These are phyloP conservation scores for Dynastes grantii DNA, from an alignment of 2,888 invertebrate species.

Conservation along the genomic window DNA sequence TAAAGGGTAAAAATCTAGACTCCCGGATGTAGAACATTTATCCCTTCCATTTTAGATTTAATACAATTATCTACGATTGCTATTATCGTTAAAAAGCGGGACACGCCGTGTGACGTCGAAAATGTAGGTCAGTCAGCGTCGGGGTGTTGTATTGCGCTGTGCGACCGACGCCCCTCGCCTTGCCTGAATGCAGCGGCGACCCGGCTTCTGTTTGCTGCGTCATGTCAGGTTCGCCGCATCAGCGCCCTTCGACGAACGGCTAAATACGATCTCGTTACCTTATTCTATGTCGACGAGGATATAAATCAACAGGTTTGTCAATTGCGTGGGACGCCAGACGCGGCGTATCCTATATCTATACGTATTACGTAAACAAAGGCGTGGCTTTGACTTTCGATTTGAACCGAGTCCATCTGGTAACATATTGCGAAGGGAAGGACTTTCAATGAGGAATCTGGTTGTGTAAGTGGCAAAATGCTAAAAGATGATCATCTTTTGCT, in stretches of 20 bases:
- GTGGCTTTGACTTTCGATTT: not conserved
- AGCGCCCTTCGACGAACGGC: constrained; percentile 4
- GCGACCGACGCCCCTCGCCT: not conserved
- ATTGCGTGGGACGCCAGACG: not conserved
- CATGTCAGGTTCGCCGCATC: constrained; percentile 17
- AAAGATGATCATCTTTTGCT: too few relatives aligned
- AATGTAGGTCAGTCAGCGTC: not conserved
- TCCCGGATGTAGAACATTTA: too few relatives aligned
- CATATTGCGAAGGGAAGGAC: not conserved
- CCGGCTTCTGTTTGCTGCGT: not conserved
- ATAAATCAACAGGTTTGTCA: constrained; percentile 46
- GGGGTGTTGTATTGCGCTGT: not conserved
- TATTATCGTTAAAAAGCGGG: not conserved
- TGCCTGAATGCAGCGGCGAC: not conserved
- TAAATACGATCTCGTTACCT: not conserved
- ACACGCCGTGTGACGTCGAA: not conserved
- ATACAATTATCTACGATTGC: not conserved
- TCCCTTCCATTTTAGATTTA: not conserved
- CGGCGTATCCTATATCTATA: not conserved
- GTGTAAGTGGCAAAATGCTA: too few relatives aligned
- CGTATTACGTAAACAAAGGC: not conserved
- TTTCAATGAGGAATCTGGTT: too few relatives aligned
- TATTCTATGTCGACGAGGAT: not conserved
- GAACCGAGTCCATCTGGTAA: not conserved
- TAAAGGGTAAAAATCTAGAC: too few relatives aligned